These are phyloP conservation scores for Habropoda laboriosa DNA, from an alignment of 1,140 invertebrate genomes.

Conservation along the genomic window DNA sequence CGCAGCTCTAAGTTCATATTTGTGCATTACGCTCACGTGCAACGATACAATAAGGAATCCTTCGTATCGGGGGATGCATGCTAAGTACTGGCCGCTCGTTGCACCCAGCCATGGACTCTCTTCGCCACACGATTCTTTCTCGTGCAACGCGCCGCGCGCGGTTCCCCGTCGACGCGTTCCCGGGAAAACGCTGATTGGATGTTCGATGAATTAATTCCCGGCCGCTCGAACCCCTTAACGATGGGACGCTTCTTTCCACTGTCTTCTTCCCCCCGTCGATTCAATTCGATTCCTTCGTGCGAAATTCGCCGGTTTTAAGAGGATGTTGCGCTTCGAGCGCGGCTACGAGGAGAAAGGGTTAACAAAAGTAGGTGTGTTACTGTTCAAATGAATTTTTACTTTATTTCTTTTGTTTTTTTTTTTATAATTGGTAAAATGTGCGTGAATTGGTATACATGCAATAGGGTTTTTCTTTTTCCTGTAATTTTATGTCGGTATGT, in stretches of 20 bases:
- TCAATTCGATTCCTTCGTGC: too few species aligned
- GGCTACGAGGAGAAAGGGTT: background rate
- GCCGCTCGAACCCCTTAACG: conserved; percentile 4
- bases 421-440: too few species aligned
- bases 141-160: conserved; percentile 14
- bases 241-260: background rate
- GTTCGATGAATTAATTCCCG: conserved; percentile 52
- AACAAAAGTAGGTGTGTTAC: too few species aligned
- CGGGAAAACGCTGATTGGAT: conserved; percentile 25
- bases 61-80: conserved; percentile 81
- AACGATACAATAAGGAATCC: conserved; percentile 82
- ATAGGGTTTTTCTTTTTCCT: too few species aligned
- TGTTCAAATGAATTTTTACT: too few species aligned
- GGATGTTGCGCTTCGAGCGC: too few species aligned
- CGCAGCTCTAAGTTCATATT: conserved; percentile 76
- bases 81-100: conserved; percentile 72
- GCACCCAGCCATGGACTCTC: conserved; percentile 50
- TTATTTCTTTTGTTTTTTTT: too few species aligned
- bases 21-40: conserved; percentile 82
- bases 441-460: too few species aligned
- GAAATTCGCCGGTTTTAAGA: too few species aligned
- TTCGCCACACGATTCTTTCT: conserved; percentile 38
- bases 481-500: too few species aligned
- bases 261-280: background rate
- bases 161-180: background rate